These are phyloP conservation scores for Trachemys scripta DNA, from an alignment of 2,113 vertebrate species.

Conservation along the genomic window DNA sequence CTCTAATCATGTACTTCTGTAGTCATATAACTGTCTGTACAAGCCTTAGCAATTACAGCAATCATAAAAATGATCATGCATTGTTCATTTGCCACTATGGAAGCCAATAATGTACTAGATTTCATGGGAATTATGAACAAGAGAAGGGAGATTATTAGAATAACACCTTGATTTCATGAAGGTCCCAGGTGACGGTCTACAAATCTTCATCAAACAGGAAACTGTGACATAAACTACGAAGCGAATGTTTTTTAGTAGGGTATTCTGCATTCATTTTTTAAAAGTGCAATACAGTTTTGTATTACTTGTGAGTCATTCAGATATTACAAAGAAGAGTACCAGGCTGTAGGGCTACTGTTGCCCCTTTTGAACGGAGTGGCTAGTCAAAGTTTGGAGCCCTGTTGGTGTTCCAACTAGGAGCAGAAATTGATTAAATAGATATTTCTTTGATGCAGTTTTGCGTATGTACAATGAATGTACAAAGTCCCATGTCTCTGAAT, in stretches of 20 bases:
- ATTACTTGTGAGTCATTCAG: neutral
- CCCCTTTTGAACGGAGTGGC: neutral
- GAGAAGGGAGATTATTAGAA: neutral
- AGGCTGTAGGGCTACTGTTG: neutral
- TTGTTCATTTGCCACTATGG: neutral
- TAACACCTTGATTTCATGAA: neutral
- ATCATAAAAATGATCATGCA: neutral
- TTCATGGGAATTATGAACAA: neutral
- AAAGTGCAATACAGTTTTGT: neutral
- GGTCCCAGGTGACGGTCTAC: rapidly evolving
- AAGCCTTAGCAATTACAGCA: neutral
- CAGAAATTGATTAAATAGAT: neutral
- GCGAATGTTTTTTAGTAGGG: neutral
- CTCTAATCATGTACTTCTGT: neutral
- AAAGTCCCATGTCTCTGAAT: neutral
- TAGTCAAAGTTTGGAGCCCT: neutral
- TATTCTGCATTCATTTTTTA: neutral
- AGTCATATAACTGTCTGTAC: neutral
- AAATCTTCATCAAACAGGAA: neutral
- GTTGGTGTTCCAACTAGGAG: neutral
- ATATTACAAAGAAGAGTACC: neutral
- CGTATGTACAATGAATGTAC: neutral
- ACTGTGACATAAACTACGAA: neutral
- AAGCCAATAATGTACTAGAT: neutral
- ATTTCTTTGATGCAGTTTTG: neutral